Base-by-base conservation (phyloP, 2,888 invertebrate species). In the Limnephilus auricula region DNA sequence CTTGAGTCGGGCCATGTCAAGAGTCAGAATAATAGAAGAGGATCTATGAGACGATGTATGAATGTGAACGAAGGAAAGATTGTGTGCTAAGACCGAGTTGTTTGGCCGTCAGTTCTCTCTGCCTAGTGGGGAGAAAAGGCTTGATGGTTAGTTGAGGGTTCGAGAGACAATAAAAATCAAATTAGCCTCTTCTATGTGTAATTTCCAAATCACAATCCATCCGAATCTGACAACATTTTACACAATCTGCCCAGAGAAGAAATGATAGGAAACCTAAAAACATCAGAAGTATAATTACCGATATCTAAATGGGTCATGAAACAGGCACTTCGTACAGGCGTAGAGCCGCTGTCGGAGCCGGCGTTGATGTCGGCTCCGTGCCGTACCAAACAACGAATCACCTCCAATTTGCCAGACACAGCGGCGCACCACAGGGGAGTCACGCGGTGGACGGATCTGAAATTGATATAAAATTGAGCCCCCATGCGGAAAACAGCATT, bases 371-470 rank as follows among this genome's bases (percentile, higher is more conserved):
- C 96, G 79, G 99, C 99, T 91, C 98, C 98, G 93, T 98, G 97
- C 92, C 97, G 96, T 32, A 98, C 96, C 91, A 99, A 96, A 94
- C 97, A 97, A 94, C 97, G 97, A 89, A 99, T 97, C 93, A 98
- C 97, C 82, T 96, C 96, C 25, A 98, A 94, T 93, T 97, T 97
- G 25, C 98, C 98, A 10, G 98, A 97, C 1, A 99, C 99, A 5
- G 98, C 98, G 2, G 99, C 98, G 95, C 98, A 98, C 99, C 99
- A 99, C 92, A 99, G 95, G 45, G 99, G 98, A 25, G 98, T 98
- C 3, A 98, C 99, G 94, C 96, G 96, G 95, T 99, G 99, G 93
- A 97, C 96, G 65, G 97, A 97, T 94, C 96, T 95, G 93, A 79
- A 84, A 37, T 34, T 25, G 9, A 37, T 9, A 10, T 40, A 4